These are phyloP conservation scores for Aphidius ervi DNA, from an alignment of 1,140 invertebrate genomes.

Conservation along the genomic window DNA sequence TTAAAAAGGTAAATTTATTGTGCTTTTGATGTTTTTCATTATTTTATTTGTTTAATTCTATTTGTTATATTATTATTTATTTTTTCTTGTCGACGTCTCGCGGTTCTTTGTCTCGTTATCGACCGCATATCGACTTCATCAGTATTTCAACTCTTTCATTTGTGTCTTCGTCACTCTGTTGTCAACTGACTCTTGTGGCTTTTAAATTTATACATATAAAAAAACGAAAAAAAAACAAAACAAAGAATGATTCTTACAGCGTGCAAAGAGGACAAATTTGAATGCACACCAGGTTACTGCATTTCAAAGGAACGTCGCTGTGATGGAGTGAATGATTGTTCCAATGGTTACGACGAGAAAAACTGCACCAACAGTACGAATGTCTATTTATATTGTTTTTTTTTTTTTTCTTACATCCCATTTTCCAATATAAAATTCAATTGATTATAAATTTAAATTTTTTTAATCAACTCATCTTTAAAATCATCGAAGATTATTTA, in stretches of 20 bases:
- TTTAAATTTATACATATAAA: conserved; percentile 3
- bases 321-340: conserved; percentile 67
- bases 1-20: too few relatives aligned
- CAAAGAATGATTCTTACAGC: conserved; percentile 46
- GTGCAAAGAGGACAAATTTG: conserved; percentile 51
- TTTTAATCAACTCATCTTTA: background rate
- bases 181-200: background rate
- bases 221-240: conserved; percentile 11
- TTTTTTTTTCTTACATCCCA: conserved; percentile 1
- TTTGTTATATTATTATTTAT: conserved; percentile 12
- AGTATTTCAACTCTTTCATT: background rate
- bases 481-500: background rate
- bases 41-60: background rate
- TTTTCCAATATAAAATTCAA: background rate
- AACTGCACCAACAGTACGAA: conserved; percentile 53
- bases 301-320: conserved; percentile 61
- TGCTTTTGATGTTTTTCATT: too few relatives aligned
- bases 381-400: conserved; percentile 16
- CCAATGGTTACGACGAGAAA: conserved; percentile 64
- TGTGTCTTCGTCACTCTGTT: background rate
- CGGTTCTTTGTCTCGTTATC: conserved; percentile 5
- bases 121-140: conserved; percentile 11
- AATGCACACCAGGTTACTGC: conserved; percentile 62
- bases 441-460: background rate
- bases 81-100: conserved; percentile 10